Evolutionary conservation across 1,140 invertebrate species (phyloP).

Genomic region (Meloidogyne hapla): DNA sequence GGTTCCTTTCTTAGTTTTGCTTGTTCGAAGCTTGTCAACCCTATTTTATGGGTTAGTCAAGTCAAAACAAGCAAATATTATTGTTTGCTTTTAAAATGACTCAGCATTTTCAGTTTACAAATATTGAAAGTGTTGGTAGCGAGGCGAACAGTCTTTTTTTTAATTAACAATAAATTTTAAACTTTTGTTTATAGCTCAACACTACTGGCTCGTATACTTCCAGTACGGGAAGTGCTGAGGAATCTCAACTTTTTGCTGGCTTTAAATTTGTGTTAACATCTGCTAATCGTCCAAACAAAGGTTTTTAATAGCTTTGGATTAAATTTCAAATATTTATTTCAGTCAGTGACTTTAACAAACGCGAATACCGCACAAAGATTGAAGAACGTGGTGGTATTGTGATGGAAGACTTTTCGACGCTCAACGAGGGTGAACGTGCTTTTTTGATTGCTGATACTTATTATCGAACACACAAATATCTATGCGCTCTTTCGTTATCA

Average conservation of each 20-base stretch:
- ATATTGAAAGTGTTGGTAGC: constrained; percentile 26
- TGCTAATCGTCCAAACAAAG: constrained; percentile 42
- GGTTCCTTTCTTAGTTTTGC: no score
- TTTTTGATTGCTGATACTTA: constrained; percentile 60
- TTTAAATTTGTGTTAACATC: constrained; percentile 56
- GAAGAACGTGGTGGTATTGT: constrained; percentile 50
- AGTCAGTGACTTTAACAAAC: constrained; percentile 58
- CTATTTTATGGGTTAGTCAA: not conserved
- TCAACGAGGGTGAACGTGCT: constrained; percentile 16
- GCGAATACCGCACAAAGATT: constrained; percentile 48
- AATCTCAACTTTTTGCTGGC: constrained; percentile 38
- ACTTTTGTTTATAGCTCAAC: not conserved
- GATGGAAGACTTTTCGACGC: constrained; percentile 51
- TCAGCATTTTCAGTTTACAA: no score
- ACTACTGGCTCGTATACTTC: not conserved
- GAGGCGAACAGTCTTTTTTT: constrained; percentile 10
- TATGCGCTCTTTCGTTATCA: constrained; percentile 53
- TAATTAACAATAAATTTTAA: not conserved
- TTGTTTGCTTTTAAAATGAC: constrained; percentile 14
- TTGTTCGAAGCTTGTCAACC: constrained; percentile 26
- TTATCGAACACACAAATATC: constrained; percentile 62
- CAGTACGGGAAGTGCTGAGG: not conserved
- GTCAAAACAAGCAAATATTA: constrained; percentile 24
- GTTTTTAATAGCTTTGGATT: constrained; percentile 8
- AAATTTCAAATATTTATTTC: not conserved